Percentiles rank a stretch among this genome's conserved stretches.
Conservation (phyloP, 2,888 invertebrate genomes). For the Coleophora deauratella region DNA sequence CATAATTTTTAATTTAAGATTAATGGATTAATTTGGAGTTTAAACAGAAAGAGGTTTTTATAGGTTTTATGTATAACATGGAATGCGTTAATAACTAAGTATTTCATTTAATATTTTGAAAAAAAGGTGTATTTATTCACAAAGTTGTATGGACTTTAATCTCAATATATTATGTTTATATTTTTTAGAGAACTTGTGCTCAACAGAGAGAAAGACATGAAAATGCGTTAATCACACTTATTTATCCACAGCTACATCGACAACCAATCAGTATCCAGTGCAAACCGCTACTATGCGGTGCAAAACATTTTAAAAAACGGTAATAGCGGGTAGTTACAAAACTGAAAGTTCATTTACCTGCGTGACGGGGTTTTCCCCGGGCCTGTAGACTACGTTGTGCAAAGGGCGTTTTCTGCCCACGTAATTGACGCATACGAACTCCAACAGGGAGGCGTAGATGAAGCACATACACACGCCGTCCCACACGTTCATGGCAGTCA, state of each 20-base stretch:
- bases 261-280: constrained; percentile 3
- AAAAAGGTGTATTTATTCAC: too few species aligned
- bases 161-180: too few species aligned
- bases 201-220: too few species aligned
- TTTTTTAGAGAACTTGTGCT: too few species aligned
- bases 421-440: constrained; percentile 97
- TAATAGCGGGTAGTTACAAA: constrained; percentile 20
- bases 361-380: constrained; percentile 92
- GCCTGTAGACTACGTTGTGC: constrained; percentile 91
- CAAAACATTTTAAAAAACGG: constrained; percentile 23
- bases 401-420: constrained; percentile 92
- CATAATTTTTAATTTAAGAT: too few species aligned
- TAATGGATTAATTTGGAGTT: too few species aligned
- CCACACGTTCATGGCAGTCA: constrained; percentile 98
- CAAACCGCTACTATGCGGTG: constrained; percentile 20
- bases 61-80: too few species aligned
- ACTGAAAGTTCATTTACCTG: constrained; percentile 76
- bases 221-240: too few species aligned
- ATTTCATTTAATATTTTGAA: too few species aligned
- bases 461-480: constrained; percentile 98
- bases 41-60: too few species aligned
- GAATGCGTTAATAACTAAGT: too few species aligned
- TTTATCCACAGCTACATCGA: not conserved
- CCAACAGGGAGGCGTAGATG: constrained; percentile 94
- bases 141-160: too few species aligned